Evolutionary conservation across 2,888 invertebrate species (phyloP), one percentile per base, ranked within the genome.

Genomic region (Hesperia comma): DNA sequence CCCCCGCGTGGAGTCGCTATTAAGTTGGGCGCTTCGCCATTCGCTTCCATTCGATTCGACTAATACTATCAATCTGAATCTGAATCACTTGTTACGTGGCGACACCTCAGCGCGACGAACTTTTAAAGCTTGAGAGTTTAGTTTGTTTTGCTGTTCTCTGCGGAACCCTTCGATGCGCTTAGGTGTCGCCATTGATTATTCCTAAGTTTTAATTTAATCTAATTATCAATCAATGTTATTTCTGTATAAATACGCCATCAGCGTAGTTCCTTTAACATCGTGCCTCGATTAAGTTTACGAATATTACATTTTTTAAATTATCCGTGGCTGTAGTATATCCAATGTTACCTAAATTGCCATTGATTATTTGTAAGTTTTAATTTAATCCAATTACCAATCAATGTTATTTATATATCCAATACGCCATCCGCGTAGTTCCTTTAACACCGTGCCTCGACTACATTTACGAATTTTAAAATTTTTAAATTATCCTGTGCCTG

Each of bases 11-110:
- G 85, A 87, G 80, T 79, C 87, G 88, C 89, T 87, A 89, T 89
- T 89, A 85, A 90, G 88, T 90, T 90, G 79, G 89, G 88, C 90
- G 88, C 83, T 86, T 86, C 83, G 87, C 86, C 86, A 85, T 76
- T 71, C 68, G 69, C 74, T 76, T 74, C 51, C 61, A 69, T 12
- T 71, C 72, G 72, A 74, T 75, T 75, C 54, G 26, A 61, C 68
- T 17, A 37, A n/a, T n/a, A n/a, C 14, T 32, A 26, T 40, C 8
- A 21, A 63, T 26, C 21, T 21, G 15, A 5, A 32, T 63, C 15
- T 0, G 8, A n/a, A n/a, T n/a, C n/a, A 40, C 21, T 53, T 53
- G 14, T 32, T 53, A 17, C 21, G 40, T 61, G 63, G 32, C 51
- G 41, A 64, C 64, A 41, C 26, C 53, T 17, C 17, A 54, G 61